Base-by-base conservation (phyloP, 2,888 invertebrate species). In the Electrophaes corylata region DNA sequence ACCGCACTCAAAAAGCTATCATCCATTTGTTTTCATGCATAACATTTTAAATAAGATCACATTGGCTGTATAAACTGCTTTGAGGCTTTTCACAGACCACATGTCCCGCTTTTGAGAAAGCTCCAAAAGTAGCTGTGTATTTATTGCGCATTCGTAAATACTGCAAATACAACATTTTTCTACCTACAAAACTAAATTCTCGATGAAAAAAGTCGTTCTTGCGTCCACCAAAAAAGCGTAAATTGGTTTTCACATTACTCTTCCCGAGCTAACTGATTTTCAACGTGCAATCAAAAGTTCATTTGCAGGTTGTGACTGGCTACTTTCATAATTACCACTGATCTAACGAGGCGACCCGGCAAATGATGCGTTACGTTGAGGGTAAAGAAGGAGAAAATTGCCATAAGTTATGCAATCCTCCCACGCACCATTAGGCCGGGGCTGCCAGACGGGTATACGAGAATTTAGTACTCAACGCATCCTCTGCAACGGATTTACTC, bases 371-470 rank as follows among this genome's bases (percentile, higher is more conserved):
- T 83, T 76, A 73, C 82, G 71, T 72, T 69, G 67, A 70, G 78
- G 72, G 75, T 72, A 78, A 81, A 84, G 76, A 81, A 78, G 78
- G 74, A 78, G 84, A 83, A 87, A 88, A 88, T 88, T 86, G 85
- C 81, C 78, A 72, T 82, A 85, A 87, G 83, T 86, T 88, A 88
- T 87, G 84, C 86, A 87, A 86, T 88, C 84, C 76, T 67, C 67
- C 71, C 74, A 83, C 84, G 83, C 83, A 83, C 81, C 87, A 88
- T 88, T 88, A 87, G 84, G 81, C 73, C 45, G 78, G 74, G 75
- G 71, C 70, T 71, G 71, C 72, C 75, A 74, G 55, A 45, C 45
- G 54, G 59, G 49, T 33, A 49, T 58, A 49, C 69, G 76, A 72
- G 79, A 79, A 78, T 82, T 83, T 80, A 82, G 76, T 81, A 73